phyloP scores from a whole-genome alignment of 2,888 invertebrate genomes.

The Zonitis immaculata region DNA sequence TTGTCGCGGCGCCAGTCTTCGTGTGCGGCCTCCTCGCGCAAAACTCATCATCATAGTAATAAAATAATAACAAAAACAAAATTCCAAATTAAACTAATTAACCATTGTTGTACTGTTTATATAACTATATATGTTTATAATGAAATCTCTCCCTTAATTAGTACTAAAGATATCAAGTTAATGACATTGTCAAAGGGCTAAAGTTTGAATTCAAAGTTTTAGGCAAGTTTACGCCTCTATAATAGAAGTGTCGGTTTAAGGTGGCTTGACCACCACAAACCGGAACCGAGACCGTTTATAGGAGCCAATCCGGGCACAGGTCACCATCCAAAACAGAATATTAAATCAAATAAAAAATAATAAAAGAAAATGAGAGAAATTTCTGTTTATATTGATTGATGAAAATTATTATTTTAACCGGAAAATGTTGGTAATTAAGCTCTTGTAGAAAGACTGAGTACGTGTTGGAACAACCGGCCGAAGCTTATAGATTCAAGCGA shows the following conservation, averaged over 20 bases:
- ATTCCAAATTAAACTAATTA: too few relatives aligned
- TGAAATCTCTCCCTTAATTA: too few relatives aligned
- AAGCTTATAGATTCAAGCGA: constrained; percentile 45
- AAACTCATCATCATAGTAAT: too few relatives aligned
- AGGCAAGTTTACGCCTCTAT: constrained; percentile 37
- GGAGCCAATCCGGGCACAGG: constrained; percentile 2
- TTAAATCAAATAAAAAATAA: too few relatives aligned
- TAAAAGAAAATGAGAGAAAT: too few relatives aligned
- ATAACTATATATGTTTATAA: too few relatives aligned
- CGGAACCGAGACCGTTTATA: constrained; percentile 32
- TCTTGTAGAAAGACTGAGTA: constrained; percentile 19
- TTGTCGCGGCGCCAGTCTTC: constrained; percentile 23
- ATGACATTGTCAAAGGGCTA: constrained; percentile 40
- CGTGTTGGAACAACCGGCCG: constrained; percentile 26
- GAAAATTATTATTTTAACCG: constrained; percentile 19
- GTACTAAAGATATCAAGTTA: constrained; percentile 41
- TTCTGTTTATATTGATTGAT: background rate
- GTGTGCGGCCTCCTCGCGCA: constrained; percentile 34
- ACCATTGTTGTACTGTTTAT: too few relatives aligned
- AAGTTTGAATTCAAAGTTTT: constrained; percentile 44
- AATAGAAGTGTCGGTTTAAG: constrained; percentile 45
- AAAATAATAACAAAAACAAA: background rate
- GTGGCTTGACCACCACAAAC: constrained; percentile 42
- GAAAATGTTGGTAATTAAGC: constrained; percentile 24
- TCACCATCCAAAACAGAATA: too few relatives aligned